Evolutionary conservation across 2,888 invertebrate genomes (phyloP).

Genomic region (Lasioglossum marginatum): DNA sequence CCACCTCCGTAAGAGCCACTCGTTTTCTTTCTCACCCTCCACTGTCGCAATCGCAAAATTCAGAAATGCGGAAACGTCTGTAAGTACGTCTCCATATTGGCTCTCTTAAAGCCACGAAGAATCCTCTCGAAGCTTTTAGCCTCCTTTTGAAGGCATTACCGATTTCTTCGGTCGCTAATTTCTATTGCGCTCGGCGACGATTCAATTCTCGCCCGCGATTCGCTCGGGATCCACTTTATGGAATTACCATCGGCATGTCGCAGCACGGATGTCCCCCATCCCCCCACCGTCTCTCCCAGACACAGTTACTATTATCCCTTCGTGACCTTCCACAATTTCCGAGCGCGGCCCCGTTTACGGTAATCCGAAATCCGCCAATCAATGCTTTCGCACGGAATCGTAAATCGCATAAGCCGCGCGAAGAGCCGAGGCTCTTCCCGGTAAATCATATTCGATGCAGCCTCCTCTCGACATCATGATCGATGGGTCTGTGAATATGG

Average conservation of each 20-base stretch:
- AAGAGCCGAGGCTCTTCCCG: conserved; percentile 45
- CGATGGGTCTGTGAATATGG: conserved; percentile 52
- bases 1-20: not conserved
- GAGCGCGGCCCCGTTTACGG: conserved; percentile 34
- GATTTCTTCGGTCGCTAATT: conserved; percentile 52
- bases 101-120: conserved; percentile 5
- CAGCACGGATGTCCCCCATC: conserved; percentile 27
- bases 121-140: conserved; percentile 5
- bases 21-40: conserved; percentile 17
- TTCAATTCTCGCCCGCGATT: conserved; percentile 54
- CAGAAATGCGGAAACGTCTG: not conserved
- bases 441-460: conserved; percentile 64
- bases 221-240: conserved; percentile 54
- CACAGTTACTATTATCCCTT: conserved; percentile 61
- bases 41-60: conserved; percentile 10
- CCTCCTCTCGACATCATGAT: conserved; percentile 55
- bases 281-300: not conserved
- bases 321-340: conserved; percentile 67
- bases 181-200: conserved; percentile 27
- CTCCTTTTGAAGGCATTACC: not conserved
- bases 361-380: conserved; percentile 66
- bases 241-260: conserved; percentile 54
- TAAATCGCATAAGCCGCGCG: conserved; percentile 68
- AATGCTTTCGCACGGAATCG: conserved; percentile 66
- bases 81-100: conserved; percentile 2